These are phyloP conservation scores for Clivina fossor DNA, from an alignment of 2,888 invertebrate genomes.

Conservation along the genomic window DNA sequence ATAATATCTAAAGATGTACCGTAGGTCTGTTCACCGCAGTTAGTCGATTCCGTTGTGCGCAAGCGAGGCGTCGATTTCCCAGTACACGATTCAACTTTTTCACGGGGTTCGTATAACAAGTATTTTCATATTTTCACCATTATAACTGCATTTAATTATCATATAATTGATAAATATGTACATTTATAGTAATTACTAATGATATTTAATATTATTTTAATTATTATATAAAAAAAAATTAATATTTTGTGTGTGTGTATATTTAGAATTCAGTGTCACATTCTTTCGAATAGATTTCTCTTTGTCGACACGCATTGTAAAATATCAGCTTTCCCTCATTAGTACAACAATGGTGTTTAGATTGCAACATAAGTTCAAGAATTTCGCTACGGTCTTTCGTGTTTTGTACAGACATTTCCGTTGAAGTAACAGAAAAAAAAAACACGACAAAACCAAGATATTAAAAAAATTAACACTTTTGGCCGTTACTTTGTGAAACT, in stretches of 20 bases:
- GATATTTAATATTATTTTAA: conserved; percentile 4
- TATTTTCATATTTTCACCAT: conserved; percentile 4
- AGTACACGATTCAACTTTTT: conserved; percentile 1
- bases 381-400: too few species aligned
- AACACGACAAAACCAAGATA: too few species aligned
- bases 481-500: too few species aligned
- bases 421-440: too few species aligned
- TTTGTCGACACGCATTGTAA: conserved; percentile 1
- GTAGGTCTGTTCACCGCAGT: conserved; percentile 17
- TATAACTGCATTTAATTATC: background rate
- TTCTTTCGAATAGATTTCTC: conserved; percentile 11
- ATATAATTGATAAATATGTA: conserved; percentile 1
- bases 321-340: conserved; percentile 27
- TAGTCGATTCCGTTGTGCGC: conserved; percentile 16
- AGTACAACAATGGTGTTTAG: conserved; percentile 21
- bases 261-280: background rate
- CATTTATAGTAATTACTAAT: background rate
- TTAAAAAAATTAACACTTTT: too few species aligned
- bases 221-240: conserved; percentile 1
- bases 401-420: too few species aligned
- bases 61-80: conserved; percentile 9
- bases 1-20: too few species aligned
- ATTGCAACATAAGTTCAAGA: too few species aligned
- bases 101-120: conserved; percentile 21
- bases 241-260: background rate